Base-by-base conservation (phyloP, 1,140 invertebrate species). In the Calephelis nemesis region DNA sequence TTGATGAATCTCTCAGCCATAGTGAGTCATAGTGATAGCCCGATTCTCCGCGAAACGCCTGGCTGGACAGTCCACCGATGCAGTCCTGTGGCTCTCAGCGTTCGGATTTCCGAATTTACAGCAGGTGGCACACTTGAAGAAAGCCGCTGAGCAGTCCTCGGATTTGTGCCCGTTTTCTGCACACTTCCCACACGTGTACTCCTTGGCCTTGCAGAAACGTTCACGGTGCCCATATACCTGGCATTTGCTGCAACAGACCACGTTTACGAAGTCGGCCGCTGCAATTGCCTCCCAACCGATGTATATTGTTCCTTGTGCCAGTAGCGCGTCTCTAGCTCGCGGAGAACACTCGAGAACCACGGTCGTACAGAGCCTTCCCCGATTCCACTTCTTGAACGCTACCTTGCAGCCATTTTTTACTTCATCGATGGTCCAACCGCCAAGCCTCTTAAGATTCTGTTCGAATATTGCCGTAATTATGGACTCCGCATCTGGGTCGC, bases 211-310 rank as follows among this genome's bases (percentile, higher is more conserved):
- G 13, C 77, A 74, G 19, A 50, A 72, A 40, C 72, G 72, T 9
- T 72, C 72, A 0, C 65, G 69, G 45, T 77, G 76, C 0, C 74
- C 74, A 12, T 68, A 73, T 6, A 63, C 49, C 47, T 72, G 67
- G 49, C 76, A 78, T 48, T 71, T 72, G 10, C n/a, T 64, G 49
- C 73, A 77, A 39, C 75, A 77, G 11, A 71, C 70, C 0, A 73
- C 71, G 0, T 62, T 40, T 1, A 75, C 39, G n/a, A 63, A 69
- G 67, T 73, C 75, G 1, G 10, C 48, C 8, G 63, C 67, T 10
- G 71, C 50, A 0, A 63, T 63, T 1, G 48, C 49, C 8, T 77
- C 52, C 73, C 70, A 74, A 0, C 69, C 69, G 0, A 77, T 52
- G 11, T 62, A 74, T 0, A 72, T 0, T 7, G 7, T 47, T 4